A percentile compares a stretch with the other conserved stretches of the same genome.
phyloP scores from a whole-genome alignment of 2,888 invertebrate genomes.

The Ashinkailepas kermadecensis region DNA sequence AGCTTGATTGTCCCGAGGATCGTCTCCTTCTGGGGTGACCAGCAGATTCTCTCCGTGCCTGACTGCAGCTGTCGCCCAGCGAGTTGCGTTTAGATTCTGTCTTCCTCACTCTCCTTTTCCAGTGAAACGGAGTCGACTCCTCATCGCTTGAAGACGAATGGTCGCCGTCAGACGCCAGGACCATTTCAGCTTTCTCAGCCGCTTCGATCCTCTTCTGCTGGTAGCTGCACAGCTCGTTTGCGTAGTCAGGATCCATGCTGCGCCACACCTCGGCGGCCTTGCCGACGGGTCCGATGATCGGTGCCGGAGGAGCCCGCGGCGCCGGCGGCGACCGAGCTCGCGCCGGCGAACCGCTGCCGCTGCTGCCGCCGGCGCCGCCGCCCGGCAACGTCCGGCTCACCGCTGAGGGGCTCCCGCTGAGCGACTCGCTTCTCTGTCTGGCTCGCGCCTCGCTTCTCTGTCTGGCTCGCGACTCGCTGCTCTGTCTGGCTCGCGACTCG shows the following conservation, averaged over 20 bases:
- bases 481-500: not conserved
- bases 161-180: constrained; percentile 49
- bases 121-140: constrained; percentile 42
- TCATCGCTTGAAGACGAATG: constrained; percentile 50
- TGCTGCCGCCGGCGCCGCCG: not conserved
- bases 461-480: constrained; percentile 6
- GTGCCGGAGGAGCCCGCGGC: not conserved
- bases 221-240: constrained; percentile 46
- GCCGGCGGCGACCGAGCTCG: not conserved
- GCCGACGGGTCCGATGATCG: not conserved
- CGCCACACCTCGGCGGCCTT: constrained; percentile 46
- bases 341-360: constrained; percentile 6
- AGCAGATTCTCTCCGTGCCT: not conserved
- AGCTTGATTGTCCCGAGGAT: not conserved
- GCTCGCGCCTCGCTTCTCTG: not conserved
- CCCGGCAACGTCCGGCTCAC: not conserved
- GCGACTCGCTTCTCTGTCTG: not conserved
- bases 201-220: constrained; percentile 47
- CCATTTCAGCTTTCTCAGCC: constrained; percentile 42
- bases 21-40: not conserved
- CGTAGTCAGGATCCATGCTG: constrained; percentile 51
- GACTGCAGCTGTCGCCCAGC: not conserved
- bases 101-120: too few relatives aligned
- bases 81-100: too few relatives aligned
- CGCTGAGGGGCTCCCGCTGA: not conserved